Evolutionary conservation across 2,797 vertebrate species (phyloP), one percentile per base, ranked within the genome.

Genomic region (Sebastes steindachneri): DNA sequence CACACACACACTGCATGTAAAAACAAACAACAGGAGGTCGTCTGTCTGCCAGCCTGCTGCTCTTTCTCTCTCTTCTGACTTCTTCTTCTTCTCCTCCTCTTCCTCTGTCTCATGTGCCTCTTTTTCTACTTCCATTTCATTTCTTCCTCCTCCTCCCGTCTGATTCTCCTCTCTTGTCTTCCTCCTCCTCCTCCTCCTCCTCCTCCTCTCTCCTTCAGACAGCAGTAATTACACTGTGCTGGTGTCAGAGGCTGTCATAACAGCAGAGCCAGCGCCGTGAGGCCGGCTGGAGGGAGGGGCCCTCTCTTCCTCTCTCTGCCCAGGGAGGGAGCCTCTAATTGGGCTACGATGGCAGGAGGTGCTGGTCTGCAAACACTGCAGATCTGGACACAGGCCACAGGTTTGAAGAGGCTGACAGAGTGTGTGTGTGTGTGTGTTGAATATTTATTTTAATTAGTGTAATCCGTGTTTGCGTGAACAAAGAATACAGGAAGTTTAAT

Each of bases 291-390:
- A 69, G 63, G 83, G 83, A 78, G 87, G 80, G 83, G 45, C 9
- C 19, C 69, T 68, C 64, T 73, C 57, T 54, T n/a, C 82, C 69
- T 37, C 80, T 70, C 63, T 58, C 68, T 83, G 86, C 89, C 77
- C 66, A 71, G 84, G 81, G 73, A 89, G 85, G 82, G 75, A 86
- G 86, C 85, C 79, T 88, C 88, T 94, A 94, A 94, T 93, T 94
- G 92, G 93, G 88, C 77, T 85, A 83, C 86, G 83, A 89, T 89
- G 85, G 90, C 89, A 89, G 81, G 85, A 91, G 89, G 87, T 73
- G 71, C 82, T 84, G 88, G 88, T 80, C 87, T 53, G 55, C 76
- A 84, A 88, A 84, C 79, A 80, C 77, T 78, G 83, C 75, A 74
- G 82, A 85, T 89, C 87, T 93, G 89, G 91, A 92, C 79, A 79